These are phyloP conservation scores for Etheostoma spectabile DNA, from an alignment of 2,113 vertebrate species.

Conservation along the genomic window DNA sequence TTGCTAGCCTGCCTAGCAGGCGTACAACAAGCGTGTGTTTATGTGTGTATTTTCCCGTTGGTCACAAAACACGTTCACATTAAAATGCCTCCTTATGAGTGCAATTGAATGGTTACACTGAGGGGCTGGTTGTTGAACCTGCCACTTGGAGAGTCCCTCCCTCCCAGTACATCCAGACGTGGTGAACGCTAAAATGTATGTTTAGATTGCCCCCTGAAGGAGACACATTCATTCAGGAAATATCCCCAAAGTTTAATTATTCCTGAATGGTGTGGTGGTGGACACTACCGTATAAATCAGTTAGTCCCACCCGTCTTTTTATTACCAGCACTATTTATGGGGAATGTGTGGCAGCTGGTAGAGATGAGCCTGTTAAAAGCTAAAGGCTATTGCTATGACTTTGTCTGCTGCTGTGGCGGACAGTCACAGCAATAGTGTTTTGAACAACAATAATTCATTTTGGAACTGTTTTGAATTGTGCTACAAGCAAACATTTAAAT, in stretches of 20 bases:
- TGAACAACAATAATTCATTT: slow-evolving; percentile 38
- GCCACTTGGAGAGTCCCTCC: slow-evolving; percentile 48
- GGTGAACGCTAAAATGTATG: slow-evolving; percentile 54
- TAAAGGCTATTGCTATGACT: slow-evolving; percentile 69
- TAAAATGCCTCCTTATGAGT: slow-evolving; percentile 64
- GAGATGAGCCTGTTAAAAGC: slow-evolving; percentile 80
- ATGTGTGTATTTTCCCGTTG: slow-evolving; percentile 37
- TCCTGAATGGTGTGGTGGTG: slow-evolving; percentile 79
- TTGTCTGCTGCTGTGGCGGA: slow-evolving; percentile 55
- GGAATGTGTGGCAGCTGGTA: slow-evolving; percentile 79
- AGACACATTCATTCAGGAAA: slow-evolving; percentile 78
- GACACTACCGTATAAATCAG: slow-evolving; percentile 79
- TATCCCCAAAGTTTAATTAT: slow-evolving; percentile 83
- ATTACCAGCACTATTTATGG: slow-evolving; percentile 82
- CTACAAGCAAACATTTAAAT: slow-evolving; percentile 13
- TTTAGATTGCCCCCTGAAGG: slow-evolving; percentile 73
- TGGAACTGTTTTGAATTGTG: slow-evolving; percentile 34
- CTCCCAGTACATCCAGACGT: slow-evolving; percentile 23
- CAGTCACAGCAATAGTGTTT: slow-evolving; percentile 56
- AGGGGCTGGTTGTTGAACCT: slow-evolving; percentile 70
- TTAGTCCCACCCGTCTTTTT: slow-evolving; percentile 80
- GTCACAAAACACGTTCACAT: slow-evolving; percentile 45
- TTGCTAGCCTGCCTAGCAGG: neutral
- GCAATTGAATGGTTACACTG: slow-evolving; percentile 60
- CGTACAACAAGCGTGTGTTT: neutral